Evolutionary conservation across 1,140 invertebrate genomes (phyloP), one percentile per base, ranked within the genome.

Genomic region (Pteromalus puparum): DNA sequence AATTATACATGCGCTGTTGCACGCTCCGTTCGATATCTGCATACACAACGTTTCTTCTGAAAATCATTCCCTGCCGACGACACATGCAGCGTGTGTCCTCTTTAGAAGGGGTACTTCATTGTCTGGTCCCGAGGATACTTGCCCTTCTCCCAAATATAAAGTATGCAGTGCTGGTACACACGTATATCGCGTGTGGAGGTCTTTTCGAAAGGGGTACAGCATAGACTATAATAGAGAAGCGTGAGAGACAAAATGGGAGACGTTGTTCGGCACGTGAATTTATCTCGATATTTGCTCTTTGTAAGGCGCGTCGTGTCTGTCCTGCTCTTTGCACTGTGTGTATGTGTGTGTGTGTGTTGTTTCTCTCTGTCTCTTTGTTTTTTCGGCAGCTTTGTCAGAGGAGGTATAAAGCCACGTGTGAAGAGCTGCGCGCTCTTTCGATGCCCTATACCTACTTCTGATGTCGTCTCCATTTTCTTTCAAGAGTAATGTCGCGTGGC

Each of bases 121-220:
- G 92, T 92, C 91, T 92, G 89, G 86, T 82, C 80, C 88, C 75
- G 85, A 91, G 90, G 90, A 90, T 90, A 89, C 92, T 92, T 92
- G 91, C 92, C 92, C 92, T 92, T 93, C 91, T 90, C 89, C 88
- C 83, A 91, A 77, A 89, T 91, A 90, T 90, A 84, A 86, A 89
- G 87, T 86, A 88, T 34, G 21, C 53, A 73, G 42, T 5, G 18
- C 84, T 75, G n/a, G 15, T 18, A n/a, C 1, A 78, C n/a, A 78
- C n/a, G 53, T 61, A 5, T 34, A 10, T 42, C 38, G 38, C 53
- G 53, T 7, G 53, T 7, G 53, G 53, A 61, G 18, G 21, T 61
- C 53, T 61, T 61, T 61, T 61, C 53, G 53, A 61, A 61, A 7
- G 53, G 5, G 53, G 34, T 34, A 34, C 6, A 34, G n/a, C 6